Evolutionary conservation across 2,797 vertebrate species (phyloP).

Genomic region (Semotilus atromaculatus): DNA sequence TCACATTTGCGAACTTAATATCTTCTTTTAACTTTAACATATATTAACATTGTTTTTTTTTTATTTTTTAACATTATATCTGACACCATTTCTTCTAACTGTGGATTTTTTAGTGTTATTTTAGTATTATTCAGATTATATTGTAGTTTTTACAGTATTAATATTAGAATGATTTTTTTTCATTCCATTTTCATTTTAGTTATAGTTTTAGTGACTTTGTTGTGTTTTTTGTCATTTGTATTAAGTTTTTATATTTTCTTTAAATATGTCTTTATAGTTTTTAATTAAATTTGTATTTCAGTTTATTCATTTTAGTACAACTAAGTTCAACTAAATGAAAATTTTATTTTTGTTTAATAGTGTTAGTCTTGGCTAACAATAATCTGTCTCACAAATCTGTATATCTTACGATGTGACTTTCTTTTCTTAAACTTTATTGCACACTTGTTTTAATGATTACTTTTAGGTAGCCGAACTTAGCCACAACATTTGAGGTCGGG

Average conservation of each 20-base stretch:
- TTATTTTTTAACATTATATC: neutral
- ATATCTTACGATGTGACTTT: neutral
- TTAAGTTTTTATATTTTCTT: neutral
- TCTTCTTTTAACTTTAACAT: neutral
- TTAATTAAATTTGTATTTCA: too few species aligned
- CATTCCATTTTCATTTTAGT: neutral
- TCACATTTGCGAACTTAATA: neutral
- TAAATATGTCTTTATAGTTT: too few species aligned
- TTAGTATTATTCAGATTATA: too few species aligned
- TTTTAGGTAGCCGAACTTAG: too few species aligned
- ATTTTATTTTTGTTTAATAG: neutral
- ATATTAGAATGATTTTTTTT: neutral
- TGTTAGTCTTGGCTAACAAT: neutral
- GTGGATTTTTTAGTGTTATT: neutral
- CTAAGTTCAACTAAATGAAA: neutral
- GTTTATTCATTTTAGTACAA: neutral
- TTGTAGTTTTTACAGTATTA: neutral
- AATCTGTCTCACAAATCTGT: neutral
- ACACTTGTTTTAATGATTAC: neutral
- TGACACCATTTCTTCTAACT: neutral
- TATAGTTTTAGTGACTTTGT: neutral
- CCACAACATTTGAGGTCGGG: too few species aligned
- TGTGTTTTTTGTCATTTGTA: neutral
- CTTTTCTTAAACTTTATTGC: neutral
- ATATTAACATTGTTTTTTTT: neutral